Conservation (phyloP, 2,888 invertebrate species). For the Xylota segnis region DNA sequence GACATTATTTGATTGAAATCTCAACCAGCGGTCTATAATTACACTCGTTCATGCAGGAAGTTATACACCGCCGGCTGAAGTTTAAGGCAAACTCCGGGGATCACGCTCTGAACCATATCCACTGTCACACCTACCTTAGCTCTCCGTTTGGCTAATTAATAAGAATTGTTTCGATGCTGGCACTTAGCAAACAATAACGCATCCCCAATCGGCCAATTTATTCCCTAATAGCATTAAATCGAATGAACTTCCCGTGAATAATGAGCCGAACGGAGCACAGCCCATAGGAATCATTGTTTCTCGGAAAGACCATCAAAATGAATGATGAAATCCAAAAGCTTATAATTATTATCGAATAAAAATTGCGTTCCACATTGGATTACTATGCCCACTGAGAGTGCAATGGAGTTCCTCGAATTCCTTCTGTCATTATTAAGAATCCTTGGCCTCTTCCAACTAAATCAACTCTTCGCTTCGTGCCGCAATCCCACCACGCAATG, state of each 20-base stretch:
- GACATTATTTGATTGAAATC: no score
- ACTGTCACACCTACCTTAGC: slow-evolving; percentile 13
- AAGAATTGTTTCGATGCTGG: background rate
- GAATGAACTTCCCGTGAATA: slow-evolving; percentile 49
- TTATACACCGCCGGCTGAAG: no score
- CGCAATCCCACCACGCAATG: slow-evolving; percentile 34
- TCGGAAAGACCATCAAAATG: slow-evolving; percentile 52
- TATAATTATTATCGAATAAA: slow-evolving; percentile 58
- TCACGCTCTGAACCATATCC: no score
- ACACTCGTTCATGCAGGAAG: no score
- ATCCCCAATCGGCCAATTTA: background rate
- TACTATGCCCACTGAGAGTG: slow-evolving; percentile 58
- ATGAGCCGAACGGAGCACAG: slow-evolving; percentile 20
- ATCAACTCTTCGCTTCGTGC: slow-evolving; percentile 65
- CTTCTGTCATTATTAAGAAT: slow-evolving; percentile 77
- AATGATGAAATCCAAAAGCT: slow-evolving; percentile 38
- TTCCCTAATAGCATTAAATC: slow-evolving; percentile 38
- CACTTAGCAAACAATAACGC: background rate
- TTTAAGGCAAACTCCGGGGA: no score
- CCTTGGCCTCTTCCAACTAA: slow-evolving; percentile 68
- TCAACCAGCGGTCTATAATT: no score
- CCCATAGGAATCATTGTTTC: slow-evolving; percentile 19
- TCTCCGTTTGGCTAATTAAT: slow-evolving; percentile 9
- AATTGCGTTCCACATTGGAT: slow-evolving; percentile 52
- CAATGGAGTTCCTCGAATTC: slow-evolving; percentile 76